Evolutionary conservation across 2,113 vertebrate species (phyloP), one percentile per base, ranked within the genome.

Genomic region (Nerophis lumbriciformis): DNA sequence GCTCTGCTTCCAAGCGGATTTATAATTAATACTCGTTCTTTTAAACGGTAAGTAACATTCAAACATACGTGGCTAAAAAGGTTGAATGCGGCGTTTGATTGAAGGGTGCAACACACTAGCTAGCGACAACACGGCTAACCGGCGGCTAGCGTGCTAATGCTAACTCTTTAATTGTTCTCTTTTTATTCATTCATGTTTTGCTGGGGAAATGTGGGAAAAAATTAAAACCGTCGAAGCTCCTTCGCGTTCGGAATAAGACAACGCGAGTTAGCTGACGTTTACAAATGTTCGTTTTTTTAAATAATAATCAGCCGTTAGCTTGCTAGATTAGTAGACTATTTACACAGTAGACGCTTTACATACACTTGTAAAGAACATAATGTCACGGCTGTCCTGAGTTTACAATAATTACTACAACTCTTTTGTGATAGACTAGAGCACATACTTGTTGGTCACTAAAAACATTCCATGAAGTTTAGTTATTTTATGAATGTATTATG

Each of bases 21-120:
- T 6, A 48, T 57, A 61, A 64, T 78, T 60, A 8, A 38, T 28
- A 62, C 65, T 72, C 83, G 69, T 55, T 74, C 78, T 69, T 63
- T 58, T 67, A 70, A 79, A 88, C 81, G 88, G 90, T 87, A 76
- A 88, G 88, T 60, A 56, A 37, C 15, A 6, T 39, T 39, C 6
- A 39, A 42, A 42, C 39, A 42, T 42, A 42, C 8, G 2, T 42
- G 39, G 8, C 19, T 19, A 10, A 5, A 3, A 8, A 19, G 36
- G 5, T 57, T 12, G 42, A n/a, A 35, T 12, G 9, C 9, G 14
- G 10, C 38, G 36, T 36, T 58, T 55, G 8, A 36, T 53, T 15
- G 59, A 60, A 55, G 63, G 47, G 67, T 61, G 71, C 73, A 77
- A 51, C 59, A 53, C 44, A 55, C 37, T 61, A 56, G 37, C 64